Conservation (phyloP, 2,797 vertebrate genomes). For the Fratercula arctica region DNA sequence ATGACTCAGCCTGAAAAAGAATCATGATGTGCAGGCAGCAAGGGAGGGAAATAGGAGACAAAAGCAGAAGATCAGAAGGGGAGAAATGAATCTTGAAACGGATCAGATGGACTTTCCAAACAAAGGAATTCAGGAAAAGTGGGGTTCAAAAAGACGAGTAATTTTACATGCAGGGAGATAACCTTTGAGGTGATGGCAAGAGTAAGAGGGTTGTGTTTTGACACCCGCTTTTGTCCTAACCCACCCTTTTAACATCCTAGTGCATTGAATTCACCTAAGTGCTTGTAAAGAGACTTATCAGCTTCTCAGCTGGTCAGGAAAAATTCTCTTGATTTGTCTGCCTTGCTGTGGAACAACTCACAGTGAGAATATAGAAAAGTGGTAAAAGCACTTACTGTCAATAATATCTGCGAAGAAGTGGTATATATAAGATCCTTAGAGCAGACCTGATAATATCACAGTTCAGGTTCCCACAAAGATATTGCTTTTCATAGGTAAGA, state of each 20-base stretch:
- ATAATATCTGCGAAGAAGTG: constrained; percentile 22
- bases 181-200: background rate
- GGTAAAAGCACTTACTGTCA: constrained; percentile 43
- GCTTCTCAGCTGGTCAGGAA: constrained; percentile 10
- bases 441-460: background rate
- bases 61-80: background rate
- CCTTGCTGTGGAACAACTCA: constrained; percentile 32
- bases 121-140: background rate
- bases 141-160: background rate
- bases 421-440: background rate
- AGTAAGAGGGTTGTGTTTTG: background rate
- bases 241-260: background rate
- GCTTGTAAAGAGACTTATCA: background rate
- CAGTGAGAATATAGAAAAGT: constrained; percentile 23
- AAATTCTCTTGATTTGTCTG: constrained; percentile 22
- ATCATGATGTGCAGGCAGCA: background rate
- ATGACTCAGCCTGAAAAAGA: background rate
- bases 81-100: background rate
- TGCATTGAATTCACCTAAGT: background rate
- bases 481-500: background rate
- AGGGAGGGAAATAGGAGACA: background rate
- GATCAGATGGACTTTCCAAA: constrained; percentile 5
- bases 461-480: background rate
- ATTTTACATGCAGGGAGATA: background rate
- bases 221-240: background rate